Conservation (phyloP, 2,113 vertebrate genomes). For the Rafetus swinhoei region DNA sequence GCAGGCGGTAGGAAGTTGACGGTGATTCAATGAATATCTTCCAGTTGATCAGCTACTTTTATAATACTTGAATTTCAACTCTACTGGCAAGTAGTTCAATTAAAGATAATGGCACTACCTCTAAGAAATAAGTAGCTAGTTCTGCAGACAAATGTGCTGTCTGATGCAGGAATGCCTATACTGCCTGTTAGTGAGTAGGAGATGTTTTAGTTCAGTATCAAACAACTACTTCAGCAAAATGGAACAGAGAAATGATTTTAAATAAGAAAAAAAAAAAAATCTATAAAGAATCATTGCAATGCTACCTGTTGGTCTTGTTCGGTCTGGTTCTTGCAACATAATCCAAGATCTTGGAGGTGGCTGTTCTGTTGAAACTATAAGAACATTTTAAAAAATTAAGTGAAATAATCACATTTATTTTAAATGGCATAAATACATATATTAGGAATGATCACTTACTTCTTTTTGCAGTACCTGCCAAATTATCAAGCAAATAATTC, state of each 20-base stretch:
- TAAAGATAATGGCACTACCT: neutral
- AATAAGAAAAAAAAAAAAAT: neutral
- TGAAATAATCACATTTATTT: slow-evolving; percentile 71
- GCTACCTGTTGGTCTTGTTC: slow-evolving; percentile 89
- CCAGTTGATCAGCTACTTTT: neutral
- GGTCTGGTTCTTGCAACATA: slow-evolving; percentile 93
- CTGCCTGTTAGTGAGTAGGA: neutral
- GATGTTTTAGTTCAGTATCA: neutral
- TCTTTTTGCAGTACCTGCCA: slow-evolving; percentile 97
- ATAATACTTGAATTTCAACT: slow-evolving; percentile 28
- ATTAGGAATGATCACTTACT: slow-evolving; percentile 84
- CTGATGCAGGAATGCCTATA: neutral
- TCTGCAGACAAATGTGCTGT: neutral
- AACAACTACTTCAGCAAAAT: neutral
- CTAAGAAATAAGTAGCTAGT: neutral
- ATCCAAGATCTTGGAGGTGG: slow-evolving; percentile 97
- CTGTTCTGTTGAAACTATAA: slow-evolving; percentile 91
- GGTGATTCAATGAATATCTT: neutral
- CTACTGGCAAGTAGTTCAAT: neutral
- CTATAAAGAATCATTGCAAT: neutral
- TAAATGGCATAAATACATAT: slow-evolving; percentile 51
- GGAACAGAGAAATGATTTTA: neutral
- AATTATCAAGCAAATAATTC: slow-evolving; percentile 99
- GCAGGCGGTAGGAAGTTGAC: too few relatives aligned
- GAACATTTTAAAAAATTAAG: slow-evolving; percentile 40